Conservation (phyloP, 1,140 invertebrate species). For the Philotrypesis tridentata region DNA sequence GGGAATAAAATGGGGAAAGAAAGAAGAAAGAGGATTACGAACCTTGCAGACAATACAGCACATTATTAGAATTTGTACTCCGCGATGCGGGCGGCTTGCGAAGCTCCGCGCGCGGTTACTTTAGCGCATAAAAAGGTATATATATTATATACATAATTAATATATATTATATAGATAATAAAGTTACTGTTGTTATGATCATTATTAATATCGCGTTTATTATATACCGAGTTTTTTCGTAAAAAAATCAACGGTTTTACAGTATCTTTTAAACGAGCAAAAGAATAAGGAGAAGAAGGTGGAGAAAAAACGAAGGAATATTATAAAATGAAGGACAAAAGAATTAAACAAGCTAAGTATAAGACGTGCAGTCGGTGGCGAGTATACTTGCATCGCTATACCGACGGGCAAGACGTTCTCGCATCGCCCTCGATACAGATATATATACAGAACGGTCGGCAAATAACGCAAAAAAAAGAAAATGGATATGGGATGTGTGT, state of each 20-base stretch:
- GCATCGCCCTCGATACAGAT: constrained; percentile 27
- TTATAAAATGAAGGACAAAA: no score
- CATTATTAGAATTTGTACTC: constrained; percentile 63
- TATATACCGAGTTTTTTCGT: constrained; percentile 41
- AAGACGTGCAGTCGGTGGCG: background rate
- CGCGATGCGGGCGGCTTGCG: constrained; percentile 4
- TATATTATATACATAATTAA: constrained; percentile 45
- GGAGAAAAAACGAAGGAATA: background rate
- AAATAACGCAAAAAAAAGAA: constrained; percentile 30
- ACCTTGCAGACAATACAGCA: constrained; percentile 63
- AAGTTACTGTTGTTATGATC: constrained; percentile 64
- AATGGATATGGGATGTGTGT: background rate
- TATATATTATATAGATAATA: constrained; percentile 62
- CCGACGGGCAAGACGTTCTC: constrained; percentile 5
- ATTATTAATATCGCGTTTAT: constrained; percentile 61
- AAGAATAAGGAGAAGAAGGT: background rate
- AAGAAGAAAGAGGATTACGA: constrained; percentile 56
- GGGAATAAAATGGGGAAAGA: constrained; percentile 42
- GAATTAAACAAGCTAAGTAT: no score
- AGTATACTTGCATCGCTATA: background rate
- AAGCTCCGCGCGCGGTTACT: constrained; percentile 10
- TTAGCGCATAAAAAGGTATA: constrained; percentile 38
- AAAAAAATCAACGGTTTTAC: constrained; percentile 28
- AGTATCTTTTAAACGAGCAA: constrained; percentile 36
- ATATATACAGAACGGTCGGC: constrained; percentile 3